Evolutionary conservation across 2,888 invertebrate genomes (phyloP).

Genomic region (Lasioglossum zephyrum): DNA sequence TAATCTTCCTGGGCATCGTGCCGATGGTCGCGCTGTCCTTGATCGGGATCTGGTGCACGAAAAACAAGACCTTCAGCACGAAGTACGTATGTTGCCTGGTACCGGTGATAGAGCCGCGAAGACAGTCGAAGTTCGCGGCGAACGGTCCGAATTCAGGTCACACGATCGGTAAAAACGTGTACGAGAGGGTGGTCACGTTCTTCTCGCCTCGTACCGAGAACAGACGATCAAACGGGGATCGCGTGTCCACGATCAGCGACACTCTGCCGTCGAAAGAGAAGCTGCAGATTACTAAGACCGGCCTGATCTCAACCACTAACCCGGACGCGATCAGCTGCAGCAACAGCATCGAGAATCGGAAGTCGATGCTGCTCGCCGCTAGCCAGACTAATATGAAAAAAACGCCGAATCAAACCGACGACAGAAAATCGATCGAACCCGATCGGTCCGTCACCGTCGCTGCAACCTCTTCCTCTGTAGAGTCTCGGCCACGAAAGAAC

Average conservation of each 20-base stretch:
- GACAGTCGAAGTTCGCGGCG: slow-evolving; percentile 36
- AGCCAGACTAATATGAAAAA: background rate
- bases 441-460: slow-evolving; percentile 15
- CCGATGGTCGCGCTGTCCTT: slow-evolving; percentile 89
- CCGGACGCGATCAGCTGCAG: slow-evolving; percentile 85
- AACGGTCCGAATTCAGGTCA: slow-evolving; percentile 24
- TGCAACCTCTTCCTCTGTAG: slow-evolving; percentile 21
- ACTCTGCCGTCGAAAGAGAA: slow-evolving; percentile 75
- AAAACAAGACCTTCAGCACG: slow-evolving; percentile 83
- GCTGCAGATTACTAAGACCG: slow-evolving; percentile 87
- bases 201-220: slow-evolving; percentile 41
- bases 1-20: slow-evolving; percentile 94
- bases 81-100: slow-evolving; percentile 85
- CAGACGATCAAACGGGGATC: slow-evolving; percentile 47
- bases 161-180: slow-evolving; percentile 59
- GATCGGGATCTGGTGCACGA: slow-evolving; percentile 91
- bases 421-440: slow-evolving; percentile 26
- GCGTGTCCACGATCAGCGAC: slow-evolving; percentile 76
- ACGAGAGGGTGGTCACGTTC: slow-evolving; percentile 55
- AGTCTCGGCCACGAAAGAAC: slow-evolving; percentile 42
- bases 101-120: slow-evolving; percentile 76
- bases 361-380: slow-evolving; percentile 74
- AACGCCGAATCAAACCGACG: slow-evolving; percentile 8
- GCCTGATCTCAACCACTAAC: slow-evolving; percentile 89
- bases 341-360: slow-evolving; percentile 82